Percentiles rank a stretch among this genome's conserved stretches.
These are phyloP conservation scores for Heliconius charithonia DNA, from an alignment of 2,888 invertebrate species.

Conservation along the genomic window DNA sequence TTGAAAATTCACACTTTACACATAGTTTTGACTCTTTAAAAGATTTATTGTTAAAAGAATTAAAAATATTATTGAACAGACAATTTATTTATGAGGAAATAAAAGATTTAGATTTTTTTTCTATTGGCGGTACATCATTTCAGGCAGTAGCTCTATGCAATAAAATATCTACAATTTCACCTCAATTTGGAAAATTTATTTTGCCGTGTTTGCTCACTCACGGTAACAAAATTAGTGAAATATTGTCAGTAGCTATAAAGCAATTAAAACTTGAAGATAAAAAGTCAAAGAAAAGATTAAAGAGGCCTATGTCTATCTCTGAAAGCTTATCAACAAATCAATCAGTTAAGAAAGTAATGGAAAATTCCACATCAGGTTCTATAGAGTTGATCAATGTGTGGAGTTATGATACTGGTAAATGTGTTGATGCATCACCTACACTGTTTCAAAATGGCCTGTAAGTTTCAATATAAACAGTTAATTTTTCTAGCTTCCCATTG, in stretches of 20 bases:
- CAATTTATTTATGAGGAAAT: constrained; percentile 65
- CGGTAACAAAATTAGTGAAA: constrained; percentile 68
- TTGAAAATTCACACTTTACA: constrained; percentile 57
- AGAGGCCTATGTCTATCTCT: constrained; percentile 52
- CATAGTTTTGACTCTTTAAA: constrained; percentile 56
- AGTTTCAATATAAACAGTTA: constrained; percentile 51
- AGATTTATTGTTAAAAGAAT: constrained; percentile 61
- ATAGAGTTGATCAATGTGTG: constrained; percentile 76
- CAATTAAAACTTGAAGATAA: constrained; percentile 55
- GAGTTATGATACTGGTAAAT: constrained; percentile 88
- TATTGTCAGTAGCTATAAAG: constrained; percentile 61
- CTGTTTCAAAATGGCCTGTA: constrained; percentile 77
- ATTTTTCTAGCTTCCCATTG: neutral
- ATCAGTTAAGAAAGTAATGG: constrained; percentile 49
- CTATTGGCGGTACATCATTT: constrained; percentile 89
- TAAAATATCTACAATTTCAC: constrained; percentile 75
- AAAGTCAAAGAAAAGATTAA: constrained; percentile 57
- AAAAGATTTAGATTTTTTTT: constrained; percentile 79
- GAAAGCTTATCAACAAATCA: constrained; percentile 41
- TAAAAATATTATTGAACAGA: constrained; percentile 55
- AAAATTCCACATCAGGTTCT: constrained; percentile 41
- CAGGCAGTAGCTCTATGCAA: constrained; percentile 86
- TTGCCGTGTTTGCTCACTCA: constrained; percentile 81
- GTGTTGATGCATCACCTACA: constrained; percentile 91
- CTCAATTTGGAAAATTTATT: constrained; percentile 77